Conservation (phyloP, 2,113 vertebrate species). For the Takifugu bimaculatus region DNA sequence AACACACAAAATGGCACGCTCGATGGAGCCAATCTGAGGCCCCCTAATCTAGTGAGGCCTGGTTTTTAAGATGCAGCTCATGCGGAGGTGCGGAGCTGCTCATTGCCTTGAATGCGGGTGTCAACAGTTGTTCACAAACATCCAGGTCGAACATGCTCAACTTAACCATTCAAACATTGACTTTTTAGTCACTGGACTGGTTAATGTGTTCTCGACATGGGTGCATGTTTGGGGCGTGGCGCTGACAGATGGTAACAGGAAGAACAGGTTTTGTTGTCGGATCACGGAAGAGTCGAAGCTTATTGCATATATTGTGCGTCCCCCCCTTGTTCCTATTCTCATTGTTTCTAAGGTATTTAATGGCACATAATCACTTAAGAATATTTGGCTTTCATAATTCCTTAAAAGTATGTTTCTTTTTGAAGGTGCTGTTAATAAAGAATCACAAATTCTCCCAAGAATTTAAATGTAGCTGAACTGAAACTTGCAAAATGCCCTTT, state of each 20-base stretch:
- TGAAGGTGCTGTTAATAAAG: too few species aligned
- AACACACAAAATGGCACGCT: too few species aligned
- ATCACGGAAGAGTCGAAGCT: background rate
- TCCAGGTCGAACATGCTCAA: too few species aligned
- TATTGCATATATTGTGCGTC: background rate
- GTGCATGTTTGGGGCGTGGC: constrained; percentile 27
- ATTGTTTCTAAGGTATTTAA: too few species aligned
- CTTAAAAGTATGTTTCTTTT: background rate
- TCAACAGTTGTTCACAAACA: too few species aligned
- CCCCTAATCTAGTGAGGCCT: too few species aligned
- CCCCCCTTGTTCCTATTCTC: background rate
- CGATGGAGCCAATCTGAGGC: too few species aligned
- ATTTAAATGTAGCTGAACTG: background rate
- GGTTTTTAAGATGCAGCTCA: too few species aligned
- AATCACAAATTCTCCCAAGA: too few species aligned
- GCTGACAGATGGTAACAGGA: constrained; percentile 42
- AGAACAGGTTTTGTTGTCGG: constrained; percentile 59
- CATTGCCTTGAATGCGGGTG: too few species aligned
- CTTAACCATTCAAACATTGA: constrained; percentile 44
- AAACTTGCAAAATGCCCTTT: background rate
- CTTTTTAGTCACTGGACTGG: constrained; percentile 11
- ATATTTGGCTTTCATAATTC: background rate
- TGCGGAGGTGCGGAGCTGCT: too few species aligned
- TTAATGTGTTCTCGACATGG: constrained; percentile 32
- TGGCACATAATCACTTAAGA: too few species aligned